A percentile compares a stretch with the other conserved stretches of the same genome.
Evolutionary conservation across 2,888 invertebrate species (phyloP).

Genomic region (Listrodromus nycthemerus): DNA sequence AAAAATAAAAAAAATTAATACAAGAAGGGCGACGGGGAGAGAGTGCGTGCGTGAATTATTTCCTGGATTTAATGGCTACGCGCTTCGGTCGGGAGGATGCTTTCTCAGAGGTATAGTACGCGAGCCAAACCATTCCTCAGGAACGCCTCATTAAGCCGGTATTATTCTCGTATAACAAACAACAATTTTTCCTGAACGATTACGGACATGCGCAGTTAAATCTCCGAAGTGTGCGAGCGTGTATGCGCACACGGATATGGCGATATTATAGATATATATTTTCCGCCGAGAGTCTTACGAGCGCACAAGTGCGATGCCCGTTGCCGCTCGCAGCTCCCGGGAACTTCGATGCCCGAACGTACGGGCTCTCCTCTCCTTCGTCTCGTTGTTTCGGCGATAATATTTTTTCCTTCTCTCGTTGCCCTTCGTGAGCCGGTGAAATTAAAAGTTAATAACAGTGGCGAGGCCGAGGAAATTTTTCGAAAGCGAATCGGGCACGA

Average conservation of each 20-base stretch:
- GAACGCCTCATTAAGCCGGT: constrained; percentile 63
- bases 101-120: not conserved
- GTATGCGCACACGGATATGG: not conserved
- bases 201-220: constrained; percentile 17
- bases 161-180: constrained; percentile 65
- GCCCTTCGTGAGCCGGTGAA: constrained; percentile 63
- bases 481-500: constrained; percentile 37
- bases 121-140: constrained; percentile 44
- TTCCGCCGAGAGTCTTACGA: constrained; percentile 43
- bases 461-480: constrained; percentile 54
- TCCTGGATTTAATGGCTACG: constrained; percentile 63
- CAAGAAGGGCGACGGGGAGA: constrained; percentile 35
- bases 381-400: constrained; percentile 30
- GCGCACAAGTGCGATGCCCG: constrained; percentile 54
- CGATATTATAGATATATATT: constrained; percentile 12
- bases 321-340: constrained; percentile 31
- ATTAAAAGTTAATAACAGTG: constrained; percentile 55
- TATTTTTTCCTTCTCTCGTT: constrained; percentile 30
- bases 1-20: not conserved
- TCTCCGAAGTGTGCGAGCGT: not conserved
- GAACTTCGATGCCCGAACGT: constrained; percentile 60
- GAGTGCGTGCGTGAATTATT: constrained; percentile 59
- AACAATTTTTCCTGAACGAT: constrained; percentile 18
- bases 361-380: constrained; percentile 36
- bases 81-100: constrained; percentile 16